Conservation (phyloP, 2,888 invertebrate genomes). For the Zaprionus lineosus region DNA sequence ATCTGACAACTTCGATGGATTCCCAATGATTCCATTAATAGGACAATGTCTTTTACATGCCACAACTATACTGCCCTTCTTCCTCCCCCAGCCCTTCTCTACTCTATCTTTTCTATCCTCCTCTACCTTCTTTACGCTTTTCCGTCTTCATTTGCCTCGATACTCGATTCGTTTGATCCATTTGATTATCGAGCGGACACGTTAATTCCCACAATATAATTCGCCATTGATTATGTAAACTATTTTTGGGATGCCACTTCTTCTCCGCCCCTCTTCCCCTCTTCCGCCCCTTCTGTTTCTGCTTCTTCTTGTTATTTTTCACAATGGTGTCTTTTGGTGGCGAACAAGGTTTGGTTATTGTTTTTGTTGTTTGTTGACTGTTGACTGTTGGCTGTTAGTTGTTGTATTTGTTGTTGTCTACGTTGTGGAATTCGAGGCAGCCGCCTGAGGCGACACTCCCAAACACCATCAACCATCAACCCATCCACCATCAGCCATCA, state of each 20-base stretch:
- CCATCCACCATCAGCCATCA: constrained; percentile 19
- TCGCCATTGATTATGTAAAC: constrained; percentile 60
- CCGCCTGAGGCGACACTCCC: constrained; percentile 69
- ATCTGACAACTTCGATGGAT: too few relatives aligned
- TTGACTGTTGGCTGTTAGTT: constrained; percentile 9
- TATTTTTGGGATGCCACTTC: too few relatives aligned
- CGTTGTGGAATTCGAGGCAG: constrained; percentile 65
- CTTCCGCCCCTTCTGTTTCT: too few relatives aligned
- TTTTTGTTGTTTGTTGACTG: not conserved
- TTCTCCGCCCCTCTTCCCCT: too few relatives aligned
- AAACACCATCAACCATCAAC: constrained; percentile 24
- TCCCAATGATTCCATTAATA: too few relatives aligned
- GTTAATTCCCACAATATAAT: constrained; percentile 67
- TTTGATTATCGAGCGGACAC: constrained; percentile 62
- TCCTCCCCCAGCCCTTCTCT: too few relatives aligned
- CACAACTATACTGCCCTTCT: too few relatives aligned
- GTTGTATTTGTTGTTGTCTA: constrained; percentile 36
- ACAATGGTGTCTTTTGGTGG: not conserved
- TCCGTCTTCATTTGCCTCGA: not conserved
- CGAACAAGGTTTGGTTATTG: constrained; percentile 14
- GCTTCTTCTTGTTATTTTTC: constrained; percentile 24
- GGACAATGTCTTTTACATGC: too few relatives aligned
- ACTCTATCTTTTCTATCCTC: constrained; percentile 5
- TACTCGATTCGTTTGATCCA: constrained; percentile 36
- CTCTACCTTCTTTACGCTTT: too few relatives aligned